Evolutionary conservation across 2,888 invertebrate genomes (phyloP), one percentile per base, ranked within the genome.

Genomic region (Dasypogon diadema): DNA sequence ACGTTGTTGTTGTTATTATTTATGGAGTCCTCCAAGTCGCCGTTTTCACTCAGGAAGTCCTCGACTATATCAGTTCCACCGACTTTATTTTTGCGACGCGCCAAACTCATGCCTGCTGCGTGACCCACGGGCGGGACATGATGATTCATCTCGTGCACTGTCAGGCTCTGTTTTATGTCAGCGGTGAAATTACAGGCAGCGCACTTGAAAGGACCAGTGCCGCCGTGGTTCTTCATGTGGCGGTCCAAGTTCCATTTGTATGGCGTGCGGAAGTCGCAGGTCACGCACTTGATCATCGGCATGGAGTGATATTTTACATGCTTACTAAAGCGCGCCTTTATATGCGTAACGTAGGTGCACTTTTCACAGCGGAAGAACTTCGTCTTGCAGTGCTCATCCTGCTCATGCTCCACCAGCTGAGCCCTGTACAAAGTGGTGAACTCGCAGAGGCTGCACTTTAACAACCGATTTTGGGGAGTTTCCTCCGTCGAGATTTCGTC

Each of bases 171-270:
- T 84, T 95, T 94, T 84, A 96, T 96, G 83, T 96, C 95, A 37
- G 96, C 95, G 10, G 94, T 93, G 85, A 96, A 96, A 85, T 95
- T 94, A 85, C 96, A 96, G 80, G 93, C 92, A 51, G 92, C 91
- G 86, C 96, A 96, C 82, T 92, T 91, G 86, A 93, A 94, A 78
- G 92, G 91, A n/a, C 95, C 95, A 74, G 89, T 91, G 2, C 95
- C 95, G 78, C 92, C 93, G 87, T 97, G 96, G 84, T 96, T 96
- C 86, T 94, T 93, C 89, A 94, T 93, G 85, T 98, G 98, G 5
- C 97, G 90, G 84, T 97, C 97, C 86, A 96, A 88, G 87, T 97
- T 97, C 93, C 96, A 96, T 85, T 92, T 92, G 88, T 94, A 94
- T 6, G 96, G 95, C 16, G 97, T 96, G 79, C 94, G 92, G 85